Evolutionary conservation across 2,113 vertebrate genomes (phyloP).

Genomic region (Columbina picui): DNA sequence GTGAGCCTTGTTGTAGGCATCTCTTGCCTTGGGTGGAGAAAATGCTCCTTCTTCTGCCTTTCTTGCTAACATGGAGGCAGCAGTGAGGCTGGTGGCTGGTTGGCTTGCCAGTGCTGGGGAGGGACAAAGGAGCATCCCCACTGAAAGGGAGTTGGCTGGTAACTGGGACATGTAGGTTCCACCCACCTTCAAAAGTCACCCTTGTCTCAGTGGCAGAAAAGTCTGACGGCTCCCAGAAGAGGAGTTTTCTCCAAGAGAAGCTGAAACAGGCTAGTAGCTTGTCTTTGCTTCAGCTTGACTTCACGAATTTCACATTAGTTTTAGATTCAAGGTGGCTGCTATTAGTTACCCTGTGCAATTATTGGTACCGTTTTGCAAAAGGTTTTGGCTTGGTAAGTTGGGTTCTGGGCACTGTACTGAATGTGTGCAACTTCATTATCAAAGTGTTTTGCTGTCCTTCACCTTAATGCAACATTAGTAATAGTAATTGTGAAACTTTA

Average conservation of each 20-base stretch:
- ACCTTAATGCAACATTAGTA: background rate
- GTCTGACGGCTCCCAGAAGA: background rate
- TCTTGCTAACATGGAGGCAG: background rate
- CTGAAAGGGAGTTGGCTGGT: background rate
- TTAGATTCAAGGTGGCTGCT: background rate
- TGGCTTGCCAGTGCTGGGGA: too few species aligned
- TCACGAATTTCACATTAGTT: background rate
- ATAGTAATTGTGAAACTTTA: background rate
- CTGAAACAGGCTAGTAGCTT: background rate
- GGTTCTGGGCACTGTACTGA: background rate
- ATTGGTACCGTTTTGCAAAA: background rate
- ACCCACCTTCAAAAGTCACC: background rate
- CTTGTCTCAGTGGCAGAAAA: background rate
- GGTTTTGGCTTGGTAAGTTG: background rate
- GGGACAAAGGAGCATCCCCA: background rate
- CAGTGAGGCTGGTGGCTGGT: background rate
- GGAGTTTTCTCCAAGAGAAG: background rate
- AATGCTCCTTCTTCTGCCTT: background rate
- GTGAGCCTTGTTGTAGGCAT: background rate
- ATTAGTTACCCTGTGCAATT: background rate
- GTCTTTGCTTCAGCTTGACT: background rate
- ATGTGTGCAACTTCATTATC: background rate
- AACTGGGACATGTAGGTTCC: background rate
- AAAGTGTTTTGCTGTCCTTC: background rate
- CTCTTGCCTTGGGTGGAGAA: background rate